Evolutionary conservation across 1,140 invertebrate species (phyloP), one percentile per base, ranked within the genome.

Genomic region (Diorhabda carinulata): DNA sequence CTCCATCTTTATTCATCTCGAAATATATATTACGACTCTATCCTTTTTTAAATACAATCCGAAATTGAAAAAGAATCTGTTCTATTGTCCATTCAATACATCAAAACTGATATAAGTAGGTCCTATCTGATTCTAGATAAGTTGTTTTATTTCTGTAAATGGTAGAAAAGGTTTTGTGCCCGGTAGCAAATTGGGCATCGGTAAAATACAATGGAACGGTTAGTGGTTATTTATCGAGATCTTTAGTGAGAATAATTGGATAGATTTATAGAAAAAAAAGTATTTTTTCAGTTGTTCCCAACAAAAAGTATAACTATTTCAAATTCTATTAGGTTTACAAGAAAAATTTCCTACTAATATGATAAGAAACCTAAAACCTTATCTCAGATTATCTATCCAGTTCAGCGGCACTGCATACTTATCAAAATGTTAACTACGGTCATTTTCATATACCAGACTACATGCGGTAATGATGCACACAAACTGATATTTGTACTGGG

Each of bases 51-150:
- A 52, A 52, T 52, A 52, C 47, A 6, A 64, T 64, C 47, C 45
- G 8, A 64, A 64, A 57, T 25, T 8, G 10, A 10, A 57, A 64
- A 64, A 25, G 25, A 25, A 64, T 64, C n/a, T 6, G 9, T 40
- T 52, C 45, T 40, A 56, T 64, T 64, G 63, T 64, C 45, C 47
- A 47, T 10, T 56, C 56, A 64, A 64, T 57, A 64, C 43, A 64
- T 10, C 44, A 64, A 64, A 64, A 64, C 63, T 64, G 63, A 64
- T 64, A 52, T 64, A 64, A 64, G 63, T 64, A 56, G 63, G 44
- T 64, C 44, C 63, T 25, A 64, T 64, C 63, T 47, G 63, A 64
- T 64, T 42, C 9, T 5, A 64, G 63, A 64, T 64, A 64, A 64
- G 63, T 64, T 64, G 47, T 62, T 62, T 62, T 62, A 62, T 62